phyloP scores from a whole-genome alignment of 2,797 vertebrate species.

The Clarias laeviceps region DNA sequence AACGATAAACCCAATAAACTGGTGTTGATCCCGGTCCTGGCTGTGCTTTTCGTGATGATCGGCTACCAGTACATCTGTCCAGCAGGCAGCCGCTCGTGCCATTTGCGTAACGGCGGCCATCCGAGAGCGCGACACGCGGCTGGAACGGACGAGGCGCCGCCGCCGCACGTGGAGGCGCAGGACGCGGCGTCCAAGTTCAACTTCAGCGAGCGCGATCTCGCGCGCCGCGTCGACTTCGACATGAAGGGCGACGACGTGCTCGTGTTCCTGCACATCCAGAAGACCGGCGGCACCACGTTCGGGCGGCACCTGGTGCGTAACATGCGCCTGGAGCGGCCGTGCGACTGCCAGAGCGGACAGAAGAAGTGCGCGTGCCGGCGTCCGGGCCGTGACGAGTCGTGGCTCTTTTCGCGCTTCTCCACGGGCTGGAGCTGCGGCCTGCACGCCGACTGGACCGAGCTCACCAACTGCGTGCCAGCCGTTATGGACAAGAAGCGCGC shows the following conservation, averaged over 20 bases:
- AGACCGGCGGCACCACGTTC: conserved; percentile 96
- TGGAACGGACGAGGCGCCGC: conserved; percentile 75
- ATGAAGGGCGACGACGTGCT: conserved; percentile 93
- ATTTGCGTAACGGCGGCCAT: conserved; percentile 78
- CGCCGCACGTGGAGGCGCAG: conserved; percentile 75
- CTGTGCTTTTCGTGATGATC: conserved; percentile 91
- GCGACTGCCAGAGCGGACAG: conserved; percentile 91
- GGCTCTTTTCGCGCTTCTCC: conserved; percentile 97
- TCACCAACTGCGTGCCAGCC: conserved; percentile 94
- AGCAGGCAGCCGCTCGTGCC: conserved; percentile 84
- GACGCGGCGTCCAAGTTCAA: conserved; percentile 80
- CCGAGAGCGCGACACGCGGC: neutral
- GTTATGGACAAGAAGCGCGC: conserved; percentile 90
- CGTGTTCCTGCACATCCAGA: conserved; percentile 97
- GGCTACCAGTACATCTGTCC: conserved; percentile 94
- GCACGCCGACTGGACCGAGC: conserved; percentile 98
- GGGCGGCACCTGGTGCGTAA: conserved; percentile 95
- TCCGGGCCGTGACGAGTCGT: conserved; percentile 92
- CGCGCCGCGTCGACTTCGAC: conserved; percentile 89
- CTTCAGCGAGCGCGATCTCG: conserved; percentile 87
- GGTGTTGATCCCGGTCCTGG: conserved; percentile 88
- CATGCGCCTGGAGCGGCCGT: conserved; percentile 94
- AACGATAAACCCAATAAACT: conserved; percentile 93
- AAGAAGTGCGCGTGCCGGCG: conserved; percentile 97
- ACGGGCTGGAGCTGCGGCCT: conserved; percentile 98